phyloP scores from a whole-genome alignment of 2,888 invertebrate species.

The Busseola fusca region DNA sequence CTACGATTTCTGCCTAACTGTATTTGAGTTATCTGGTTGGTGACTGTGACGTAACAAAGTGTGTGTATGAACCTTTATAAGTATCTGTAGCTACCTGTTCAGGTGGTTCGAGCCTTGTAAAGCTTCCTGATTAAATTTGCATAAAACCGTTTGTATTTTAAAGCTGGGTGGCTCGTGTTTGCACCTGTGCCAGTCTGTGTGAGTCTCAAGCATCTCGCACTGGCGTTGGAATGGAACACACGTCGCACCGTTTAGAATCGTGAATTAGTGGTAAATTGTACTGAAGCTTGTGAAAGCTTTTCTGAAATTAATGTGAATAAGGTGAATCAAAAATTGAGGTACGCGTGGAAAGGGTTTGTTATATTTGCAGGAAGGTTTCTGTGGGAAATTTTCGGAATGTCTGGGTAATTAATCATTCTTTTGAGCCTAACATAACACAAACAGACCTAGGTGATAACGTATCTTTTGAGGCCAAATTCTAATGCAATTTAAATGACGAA shows the following conservation, averaged over 20 bases:
- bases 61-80: conserved; percentile 12
- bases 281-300: conserved; percentile 13
- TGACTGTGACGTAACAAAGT: not conserved
- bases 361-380: not conserved
- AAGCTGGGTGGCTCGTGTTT: conserved; percentile 50
- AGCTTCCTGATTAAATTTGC: conserved; percentile 71
- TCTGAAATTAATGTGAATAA: conserved; percentile 10
- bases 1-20: not conserved
- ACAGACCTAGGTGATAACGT: not conserved
- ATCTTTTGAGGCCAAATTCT: not conserved
- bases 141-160: conserved; percentile 68
- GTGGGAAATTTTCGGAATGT: not conserved
- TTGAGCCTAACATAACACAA: not conserved
- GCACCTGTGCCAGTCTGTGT: conserved; percentile 64
- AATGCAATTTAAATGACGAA: not conserved
- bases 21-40: not conserved
- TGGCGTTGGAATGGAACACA: conserved; percentile 33
- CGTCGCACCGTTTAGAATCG: conserved; percentile 19
- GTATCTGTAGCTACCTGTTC: conserved; percentile 11
- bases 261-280: conserved; percentile 26
- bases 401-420: not conserved
- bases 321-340: conserved; percentile 4
- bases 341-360: not conserved
- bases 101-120: conserved; percentile 53
- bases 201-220: conserved; percentile 31